phyloP scores from a whole-genome alignment of 2,888 invertebrate species.

The Pandemis corylana region DNA sequence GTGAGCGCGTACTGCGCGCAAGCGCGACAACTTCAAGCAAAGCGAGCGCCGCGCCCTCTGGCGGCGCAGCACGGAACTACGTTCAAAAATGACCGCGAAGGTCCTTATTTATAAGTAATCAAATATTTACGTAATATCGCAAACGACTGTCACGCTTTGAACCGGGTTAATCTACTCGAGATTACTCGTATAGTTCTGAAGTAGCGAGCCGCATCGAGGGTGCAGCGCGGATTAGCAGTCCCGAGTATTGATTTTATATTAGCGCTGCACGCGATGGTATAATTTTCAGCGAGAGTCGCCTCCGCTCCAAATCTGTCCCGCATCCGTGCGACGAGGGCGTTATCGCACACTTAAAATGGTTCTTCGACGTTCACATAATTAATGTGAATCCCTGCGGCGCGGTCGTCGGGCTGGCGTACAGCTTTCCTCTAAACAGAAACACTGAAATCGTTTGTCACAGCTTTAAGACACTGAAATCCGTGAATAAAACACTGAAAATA shows the following conservation, averaged over 20 bases:
- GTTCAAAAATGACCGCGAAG: conserved; percentile 75
- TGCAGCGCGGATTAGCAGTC: conserved; percentile 45
- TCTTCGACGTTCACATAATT: conserved; percentile 82
- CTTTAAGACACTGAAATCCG: conserved; percentile 45
- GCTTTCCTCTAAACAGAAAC: conserved; percentile 48
- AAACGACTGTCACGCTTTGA: conserved; percentile 17
- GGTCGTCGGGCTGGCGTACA: conserved; percentile 62
- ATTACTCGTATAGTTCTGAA: conserved; percentile 1
- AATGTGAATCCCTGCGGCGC: conserved; percentile 74
- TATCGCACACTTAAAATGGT: conserved; percentile 79
- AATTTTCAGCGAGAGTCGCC: conserved; percentile 51
- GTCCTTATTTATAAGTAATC: conserved; percentile 49
- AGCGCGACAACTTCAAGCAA: conserved; percentile 64
- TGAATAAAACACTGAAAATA: conserved; percentile 47
- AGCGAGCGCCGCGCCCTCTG: conserved; percentile 55
- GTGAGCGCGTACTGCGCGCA: conserved; percentile 70
- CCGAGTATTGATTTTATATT: conserved; percentile 76
- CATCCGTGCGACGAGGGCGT: conserved; percentile 62
- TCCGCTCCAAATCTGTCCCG: conserved; percentile 48
- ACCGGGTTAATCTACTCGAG: conserved; percentile 23
- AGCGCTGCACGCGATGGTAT: conserved; percentile 51
- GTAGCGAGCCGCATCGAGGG: conserved; percentile 15
- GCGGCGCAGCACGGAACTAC: conserved; percentile 50
- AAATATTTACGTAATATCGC: conserved; percentile 52
- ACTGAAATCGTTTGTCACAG: conserved; percentile 46